Conservation (phyloP, 2,888 invertebrate genomes). For the Leucophenga montana region DNA sequence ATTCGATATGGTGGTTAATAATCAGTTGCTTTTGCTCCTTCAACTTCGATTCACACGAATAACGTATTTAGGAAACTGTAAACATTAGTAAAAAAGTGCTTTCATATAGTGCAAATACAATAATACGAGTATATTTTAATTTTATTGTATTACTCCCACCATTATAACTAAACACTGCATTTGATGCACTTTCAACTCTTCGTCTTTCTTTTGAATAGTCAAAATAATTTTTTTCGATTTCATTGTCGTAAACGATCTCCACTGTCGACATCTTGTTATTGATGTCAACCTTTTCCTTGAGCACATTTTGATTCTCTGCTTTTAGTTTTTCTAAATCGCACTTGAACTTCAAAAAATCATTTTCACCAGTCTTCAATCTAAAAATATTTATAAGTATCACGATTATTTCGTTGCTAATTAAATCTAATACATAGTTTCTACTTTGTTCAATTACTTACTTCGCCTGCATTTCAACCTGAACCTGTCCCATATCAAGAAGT, state of each 20-base stretch:
- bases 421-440: neutral
- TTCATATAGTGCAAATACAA: neutral
- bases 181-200: conserved; percentile 8
- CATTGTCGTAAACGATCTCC: conserved; percentile 39
- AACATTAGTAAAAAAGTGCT: neutral
- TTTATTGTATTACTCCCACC: neutral
- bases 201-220: conserved; percentile 1
- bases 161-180: neutral
- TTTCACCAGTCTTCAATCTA: too few relatives aligned
- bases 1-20: neutral
- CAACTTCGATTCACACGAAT: conserved; percentile 10
- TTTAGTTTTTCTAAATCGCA: neutral
- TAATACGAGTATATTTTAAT: neutral
- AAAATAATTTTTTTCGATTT: neutral
- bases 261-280: conserved; percentile 40
- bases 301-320: neutral
- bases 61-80: neutral
- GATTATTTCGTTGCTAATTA: neutral
- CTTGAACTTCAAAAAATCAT: neutral
- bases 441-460: neutral
- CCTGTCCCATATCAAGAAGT: neutral
- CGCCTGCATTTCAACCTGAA: conserved; percentile 12
- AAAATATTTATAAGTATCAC: neutral
- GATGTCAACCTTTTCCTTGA: conserved; percentile 32
- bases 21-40: conserved; percentile 37